Conservation (phyloP, 2,888 invertebrate species). For the Allophyes oxyacanthae region DNA sequence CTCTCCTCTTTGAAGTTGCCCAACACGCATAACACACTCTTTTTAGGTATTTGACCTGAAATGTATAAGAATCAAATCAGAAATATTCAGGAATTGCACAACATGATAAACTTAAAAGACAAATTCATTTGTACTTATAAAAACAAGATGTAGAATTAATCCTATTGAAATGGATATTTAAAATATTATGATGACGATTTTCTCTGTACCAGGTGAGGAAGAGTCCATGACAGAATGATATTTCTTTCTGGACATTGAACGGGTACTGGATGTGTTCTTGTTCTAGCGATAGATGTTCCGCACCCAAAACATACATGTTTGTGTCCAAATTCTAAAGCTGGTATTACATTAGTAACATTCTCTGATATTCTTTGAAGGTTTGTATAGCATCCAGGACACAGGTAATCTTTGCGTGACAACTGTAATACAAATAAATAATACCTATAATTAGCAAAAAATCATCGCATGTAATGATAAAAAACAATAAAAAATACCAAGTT, state of each 20-base stretch:
- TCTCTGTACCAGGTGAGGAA: not conserved
- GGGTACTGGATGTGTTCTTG: not conserved
- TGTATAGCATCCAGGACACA: conserved; percentile 1
- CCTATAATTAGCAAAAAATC: too few relatives aligned
- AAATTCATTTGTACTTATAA: too few relatives aligned
- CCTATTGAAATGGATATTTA: too few relatives aligned
- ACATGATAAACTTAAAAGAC: too few relatives aligned
- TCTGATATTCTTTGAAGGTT: not conserved
- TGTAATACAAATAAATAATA: not conserved
- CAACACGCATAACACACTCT: not conserved
- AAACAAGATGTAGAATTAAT: too few relatives aligned
- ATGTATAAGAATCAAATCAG: not conserved
- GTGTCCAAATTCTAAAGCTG: not conserved
- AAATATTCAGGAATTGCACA: too few relatives aligned
- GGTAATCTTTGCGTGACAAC: conserved; percentile 9
- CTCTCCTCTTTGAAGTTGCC: not conserved
- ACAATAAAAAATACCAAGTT: too few relatives aligned
- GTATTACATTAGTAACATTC: not conserved
- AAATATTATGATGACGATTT: not conserved
- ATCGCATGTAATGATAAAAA: too few relatives aligned
- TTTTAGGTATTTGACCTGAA: conserved; percentile 17
- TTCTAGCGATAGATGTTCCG: not conserved
- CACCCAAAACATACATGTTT: conserved; percentile 5
- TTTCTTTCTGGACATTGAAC: not conserved
- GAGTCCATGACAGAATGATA: not conserved